A percentile compares a stretch with the other conserved stretches of the same genome.
Conservation (phyloP, 2,797 vertebrate species). For the Acrossocheilus wenchowensis region DNA sequence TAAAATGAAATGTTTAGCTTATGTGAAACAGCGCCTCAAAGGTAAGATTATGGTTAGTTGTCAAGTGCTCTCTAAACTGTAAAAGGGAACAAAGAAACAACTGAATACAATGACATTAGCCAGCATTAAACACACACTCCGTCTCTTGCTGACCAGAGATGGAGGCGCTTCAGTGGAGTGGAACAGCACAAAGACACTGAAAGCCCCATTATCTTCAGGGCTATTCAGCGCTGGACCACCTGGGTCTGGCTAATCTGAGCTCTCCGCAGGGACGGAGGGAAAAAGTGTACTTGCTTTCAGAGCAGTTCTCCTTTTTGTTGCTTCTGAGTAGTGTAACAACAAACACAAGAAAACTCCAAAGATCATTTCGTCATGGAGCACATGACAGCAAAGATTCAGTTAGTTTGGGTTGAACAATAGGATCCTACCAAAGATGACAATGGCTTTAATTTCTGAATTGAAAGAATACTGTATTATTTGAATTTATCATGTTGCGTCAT, state of each 20-base stretch:
- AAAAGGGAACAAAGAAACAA: constrained; percentile 13
- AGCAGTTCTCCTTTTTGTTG: constrained; percentile 40
- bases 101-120: constrained; percentile 16
- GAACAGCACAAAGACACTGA: constrained; percentile 44
- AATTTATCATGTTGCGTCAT: neutral
- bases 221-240: constrained; percentile 56
- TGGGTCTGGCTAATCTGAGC: constrained; percentile 49
- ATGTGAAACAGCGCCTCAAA: constrained; percentile 2
- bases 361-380: neutral
- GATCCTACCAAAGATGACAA: neutral
- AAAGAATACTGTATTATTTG: constrained; percentile 6
- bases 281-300: constrained; percentile 46
- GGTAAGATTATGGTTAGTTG: constrained; percentile 14
- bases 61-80: constrained; percentile 34
- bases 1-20: constrained; percentile 10
- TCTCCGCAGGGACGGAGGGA: constrained; percentile 29
- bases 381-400: constrained; percentile 5
- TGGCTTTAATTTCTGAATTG: neutral
- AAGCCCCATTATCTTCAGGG: constrained; percentile 44
- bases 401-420: neutral
- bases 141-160: constrained; percentile 31
- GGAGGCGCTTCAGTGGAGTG: constrained; percentile 46
- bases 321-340: constrained; percentile 32
- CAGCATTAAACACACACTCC: constrained; percentile 33
- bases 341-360: neutral